phyloP scores from a whole-genome alignment of 2,797 vertebrate genomes.

The Allenopithecus nigroviridis region DNA sequence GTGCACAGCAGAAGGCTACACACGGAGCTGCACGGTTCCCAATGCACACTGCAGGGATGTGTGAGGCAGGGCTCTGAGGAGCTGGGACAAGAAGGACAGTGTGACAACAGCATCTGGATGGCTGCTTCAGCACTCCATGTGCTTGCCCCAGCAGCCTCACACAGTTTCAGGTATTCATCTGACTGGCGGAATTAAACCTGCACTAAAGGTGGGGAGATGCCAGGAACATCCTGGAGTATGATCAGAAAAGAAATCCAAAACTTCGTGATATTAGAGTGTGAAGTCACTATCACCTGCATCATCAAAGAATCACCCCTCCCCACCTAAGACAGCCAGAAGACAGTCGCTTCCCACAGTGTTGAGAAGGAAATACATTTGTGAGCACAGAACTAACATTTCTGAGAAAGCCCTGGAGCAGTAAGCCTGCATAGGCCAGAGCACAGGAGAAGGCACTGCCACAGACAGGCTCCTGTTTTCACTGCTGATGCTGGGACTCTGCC shows the following conservation, averaged over 20 bases:
- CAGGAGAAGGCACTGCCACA: not conserved
- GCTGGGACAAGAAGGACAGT: not conserved
- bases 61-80: not conserved
- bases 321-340: not conserved
- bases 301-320: too few relatives aligned
- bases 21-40: not conserved
- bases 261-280: not conserved
- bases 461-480: not conserved
- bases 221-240: not conserved
- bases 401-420: not conserved
- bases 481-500: not conserved
- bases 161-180: not conserved
- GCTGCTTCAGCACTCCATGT: too few relatives aligned
- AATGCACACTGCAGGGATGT: not conserved
- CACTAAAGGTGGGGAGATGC: not conserved
- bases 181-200: not conserved
- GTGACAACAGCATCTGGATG: not conserved
- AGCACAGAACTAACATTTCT: not conserved
- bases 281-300: too few relatives aligned
- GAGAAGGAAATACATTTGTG: not conserved
- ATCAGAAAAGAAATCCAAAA: not conserved
- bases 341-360: accelerated
- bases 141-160: not conserved
- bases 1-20: not conserved
- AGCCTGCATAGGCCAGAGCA: too few relatives aligned